These are phyloP conservation scores for Catamblyrhynchus diadema DNA, from an alignment of 2,797 vertebrate genomes.

Conservation along the genomic window DNA sequence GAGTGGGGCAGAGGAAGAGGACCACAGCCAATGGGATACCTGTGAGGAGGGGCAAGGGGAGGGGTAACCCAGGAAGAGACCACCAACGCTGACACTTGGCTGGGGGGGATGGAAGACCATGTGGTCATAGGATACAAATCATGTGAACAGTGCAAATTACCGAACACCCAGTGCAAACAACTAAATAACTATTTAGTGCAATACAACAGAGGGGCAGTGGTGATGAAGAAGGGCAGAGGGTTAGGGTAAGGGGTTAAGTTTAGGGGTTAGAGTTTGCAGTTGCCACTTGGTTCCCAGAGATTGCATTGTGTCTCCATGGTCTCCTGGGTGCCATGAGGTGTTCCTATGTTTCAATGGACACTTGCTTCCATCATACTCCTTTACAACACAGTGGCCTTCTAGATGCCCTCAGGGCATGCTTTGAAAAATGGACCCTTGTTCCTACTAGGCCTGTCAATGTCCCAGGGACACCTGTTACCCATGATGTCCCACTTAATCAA, in stretches of 20 bases:
- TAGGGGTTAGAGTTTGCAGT: background rate
- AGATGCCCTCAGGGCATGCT: background rate
- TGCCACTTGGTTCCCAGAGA: background rate
- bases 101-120: too few species aligned
- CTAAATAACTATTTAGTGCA: background rate
- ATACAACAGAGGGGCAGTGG: background rate
- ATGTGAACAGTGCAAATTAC: background rate
- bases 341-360: background rate
- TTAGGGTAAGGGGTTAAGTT: too few species aligned
- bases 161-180: background rate
- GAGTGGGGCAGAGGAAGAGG: background rate
- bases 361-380: background rate
- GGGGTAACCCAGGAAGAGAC: background rate
- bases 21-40: background rate
- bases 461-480: background rate
- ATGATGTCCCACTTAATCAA: background rate
- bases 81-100: too few species aligned
- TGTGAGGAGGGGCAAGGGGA: background rate
- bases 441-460: background rate
- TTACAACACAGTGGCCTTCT: background rate
- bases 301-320: background rate
- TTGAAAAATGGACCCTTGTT: background rate
- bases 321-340: background rate
- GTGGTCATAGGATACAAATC: background rate
- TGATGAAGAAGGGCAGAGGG: background rate